phyloP scores from a whole-genome alignment of 1,140 invertebrate genomes.

The Polypedilum vanderplanki region DNA sequence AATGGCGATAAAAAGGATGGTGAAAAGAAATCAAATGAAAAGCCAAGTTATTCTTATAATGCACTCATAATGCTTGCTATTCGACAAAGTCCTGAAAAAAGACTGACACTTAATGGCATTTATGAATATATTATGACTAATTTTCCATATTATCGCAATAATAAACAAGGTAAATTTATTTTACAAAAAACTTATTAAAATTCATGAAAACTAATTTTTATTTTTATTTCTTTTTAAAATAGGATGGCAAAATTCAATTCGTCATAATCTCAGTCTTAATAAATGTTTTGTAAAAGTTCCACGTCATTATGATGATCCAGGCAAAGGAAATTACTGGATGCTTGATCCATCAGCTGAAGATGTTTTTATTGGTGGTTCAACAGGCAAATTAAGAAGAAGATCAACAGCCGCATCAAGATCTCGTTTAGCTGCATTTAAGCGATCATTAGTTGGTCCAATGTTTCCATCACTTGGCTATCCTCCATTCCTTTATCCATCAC shows the following conservation, averaged over 20 bases:
- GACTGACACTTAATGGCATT: constrained; percentile 96
- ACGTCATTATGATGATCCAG: constrained; percentile 86
- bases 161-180: constrained; percentile 66
- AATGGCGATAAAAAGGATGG: constrained; percentile 35
- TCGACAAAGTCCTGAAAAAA: constrained; percentile 82
- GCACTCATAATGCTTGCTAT: constrained; percentile 99
- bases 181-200: background rate
- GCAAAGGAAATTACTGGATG: constrained; percentile 97
- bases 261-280: constrained; percentile 94
- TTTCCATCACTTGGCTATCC: constrained; percentile 48
- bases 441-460: constrained; percentile 50
- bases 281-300: constrained; percentile 98
- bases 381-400: constrained; percentile 83
- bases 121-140: constrained; percentile 99
- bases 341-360: constrained; percentile 89
- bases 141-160: constrained; percentile 95
- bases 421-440: constrained; percentile 78
- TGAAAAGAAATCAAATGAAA: constrained; percentile 56
- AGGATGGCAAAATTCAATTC: constrained; percentile 96
- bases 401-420: constrained; percentile 79
- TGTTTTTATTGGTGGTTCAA: constrained; percentile 95
- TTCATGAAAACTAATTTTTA: background rate
- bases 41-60: constrained; percentile 97
- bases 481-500: constrained; percentile 51
- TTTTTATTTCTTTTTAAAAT: background rate